Evolutionary conservation across 37 sponge, comb jelly and placozoan species (phyloP), one percentile per base, ranked within the genome.

Genomic region (Agelas oroides): DNA sequence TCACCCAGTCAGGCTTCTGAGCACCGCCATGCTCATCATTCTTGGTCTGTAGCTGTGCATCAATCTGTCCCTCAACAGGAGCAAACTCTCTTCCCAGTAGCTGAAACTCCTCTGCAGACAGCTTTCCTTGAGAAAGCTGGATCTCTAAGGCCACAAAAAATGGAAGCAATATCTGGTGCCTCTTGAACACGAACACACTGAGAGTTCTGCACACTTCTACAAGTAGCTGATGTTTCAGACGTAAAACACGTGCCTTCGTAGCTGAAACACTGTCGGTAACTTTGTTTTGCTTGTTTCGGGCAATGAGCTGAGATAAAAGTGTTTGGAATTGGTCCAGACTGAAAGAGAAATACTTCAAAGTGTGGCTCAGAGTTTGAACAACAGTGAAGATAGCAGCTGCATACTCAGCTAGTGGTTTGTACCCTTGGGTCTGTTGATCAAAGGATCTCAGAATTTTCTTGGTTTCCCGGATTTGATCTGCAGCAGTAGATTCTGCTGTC

Each of bases 121-220:
- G 21, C 36, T 66, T 60, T 31, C 84, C 84, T 33, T 38, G n/a
- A 3, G 34, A 0, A 37, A 71, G 46, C 30, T 53, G 40, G 30
- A 55, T 3, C 61, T 81, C 77, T 33, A 76, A 21, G n/a, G 36
- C 70, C 27, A 88, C 63, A 53, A 88, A 61, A 38, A 88, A 62
- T 20, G 84, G 70, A 24, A 88, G 41, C 37, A 88, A 19, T 28
- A 76, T 14, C 36, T 88, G 89, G 35, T 88, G 89, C 30, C 84
- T 76, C 30, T 64, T 25, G 33, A 82, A 82, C 60, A 76, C 12
- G 52, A 16, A 24, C n/a, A 73, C 65, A 65, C 64, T 41, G 17
- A 84, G 74, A 8, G 25, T 53, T 27, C 52, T 61, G 84, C 65
- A 27, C 34, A 84, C 63, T n/a, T 15, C 25, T 20, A 53, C 36